Base-by-base conservation (phyloP, 1,140 invertebrate species). In the Heliconius eleuchia region DNA sequence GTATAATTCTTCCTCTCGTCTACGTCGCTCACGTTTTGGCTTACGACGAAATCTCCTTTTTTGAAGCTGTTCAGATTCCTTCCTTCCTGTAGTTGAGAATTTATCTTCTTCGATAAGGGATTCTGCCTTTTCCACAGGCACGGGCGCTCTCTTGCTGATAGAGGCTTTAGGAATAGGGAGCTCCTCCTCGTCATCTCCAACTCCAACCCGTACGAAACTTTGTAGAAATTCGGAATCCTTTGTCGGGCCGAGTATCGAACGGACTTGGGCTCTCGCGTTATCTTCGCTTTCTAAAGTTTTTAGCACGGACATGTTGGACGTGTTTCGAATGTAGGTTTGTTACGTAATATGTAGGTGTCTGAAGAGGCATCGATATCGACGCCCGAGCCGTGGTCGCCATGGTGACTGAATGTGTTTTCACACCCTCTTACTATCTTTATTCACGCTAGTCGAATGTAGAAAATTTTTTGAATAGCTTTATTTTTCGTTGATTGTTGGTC, bases 1-100 rank as follows among this genome's bases (percentile, higher is more conserved):
- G 87, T 98, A 98, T 18, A 97, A 91, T 87, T 98, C 98, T 78
- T 97, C 97, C 83, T 97, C 96, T n/a, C 95, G 95, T 27, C 95
- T 95, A 37, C 96, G 95, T 80, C 95, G 91, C 39, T 95, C 95
- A 16, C 94, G 95, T 84, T 93, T 95, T 94, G 93, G 94, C 84
- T 94, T 95, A 50, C 86, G 87, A 30, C 90, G 75, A 39, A 85
- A 87, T 71, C 81, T 88, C 71, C 87, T 88, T 73, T 92, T 94
- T 60, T 89, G 86, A 13, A 91, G 91, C 73, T 93, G 95, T 82
- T 87, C 82, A 72, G 86, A 92, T 77, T 88, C 89, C 82, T 92
- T 93, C 71, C 88, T 83, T 74, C 84, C 86, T 77, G 88, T 85
- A 27, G 74, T 78, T 72, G 88, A 84, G 2, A 82, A 77, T 66